A percentile compares a stretch with the other conserved stretches of the same genome.
Conservation (phyloP, 1,140 invertebrate species). For the Brachionus koreanus region DNA sequence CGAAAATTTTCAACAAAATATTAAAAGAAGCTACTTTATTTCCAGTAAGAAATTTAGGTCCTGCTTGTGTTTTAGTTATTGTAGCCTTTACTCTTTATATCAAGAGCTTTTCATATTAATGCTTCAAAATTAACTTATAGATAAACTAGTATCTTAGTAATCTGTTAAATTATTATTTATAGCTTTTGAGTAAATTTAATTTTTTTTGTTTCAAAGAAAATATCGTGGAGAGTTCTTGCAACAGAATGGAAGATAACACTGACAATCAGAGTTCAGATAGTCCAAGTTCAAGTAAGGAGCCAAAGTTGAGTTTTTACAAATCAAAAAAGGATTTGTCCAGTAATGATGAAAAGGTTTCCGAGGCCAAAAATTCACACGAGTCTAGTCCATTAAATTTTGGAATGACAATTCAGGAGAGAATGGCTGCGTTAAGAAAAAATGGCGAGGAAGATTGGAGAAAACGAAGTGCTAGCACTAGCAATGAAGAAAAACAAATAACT, state of each 20-base stretch:
- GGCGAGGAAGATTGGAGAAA: conserved; percentile 81
- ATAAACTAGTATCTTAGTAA: background rate
- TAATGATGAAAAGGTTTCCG: background rate
- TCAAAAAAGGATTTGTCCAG: background rate
- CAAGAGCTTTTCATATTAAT: background rate
- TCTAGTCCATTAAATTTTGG: background rate
- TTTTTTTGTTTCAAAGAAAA: background rate
- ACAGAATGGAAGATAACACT: conserved; percentile 9
- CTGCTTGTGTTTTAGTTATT: background rate
- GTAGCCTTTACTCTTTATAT: background rate
- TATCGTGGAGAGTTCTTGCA: background rate
- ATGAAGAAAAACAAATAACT: background rate
- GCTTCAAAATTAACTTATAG: background rate
- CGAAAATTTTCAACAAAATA: background rate
- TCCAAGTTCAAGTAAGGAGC: background rate
- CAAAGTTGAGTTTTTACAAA: background rate
- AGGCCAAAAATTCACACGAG: conserved; percentile 6
- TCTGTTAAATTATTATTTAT: background rate
- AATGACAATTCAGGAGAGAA: conserved; percentile 46
- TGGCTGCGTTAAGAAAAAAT: conserved; percentile 76
- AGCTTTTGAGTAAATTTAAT: background rate
- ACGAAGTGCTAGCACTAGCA: conserved; percentile 54
- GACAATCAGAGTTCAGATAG: background rate
- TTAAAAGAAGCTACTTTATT: background rate
- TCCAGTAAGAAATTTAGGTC: background rate